Evolutionary conservation across 2,888 invertebrate species (phyloP), one percentile per base, ranked within the genome.

Genomic region (Troilus luridus): DNA sequence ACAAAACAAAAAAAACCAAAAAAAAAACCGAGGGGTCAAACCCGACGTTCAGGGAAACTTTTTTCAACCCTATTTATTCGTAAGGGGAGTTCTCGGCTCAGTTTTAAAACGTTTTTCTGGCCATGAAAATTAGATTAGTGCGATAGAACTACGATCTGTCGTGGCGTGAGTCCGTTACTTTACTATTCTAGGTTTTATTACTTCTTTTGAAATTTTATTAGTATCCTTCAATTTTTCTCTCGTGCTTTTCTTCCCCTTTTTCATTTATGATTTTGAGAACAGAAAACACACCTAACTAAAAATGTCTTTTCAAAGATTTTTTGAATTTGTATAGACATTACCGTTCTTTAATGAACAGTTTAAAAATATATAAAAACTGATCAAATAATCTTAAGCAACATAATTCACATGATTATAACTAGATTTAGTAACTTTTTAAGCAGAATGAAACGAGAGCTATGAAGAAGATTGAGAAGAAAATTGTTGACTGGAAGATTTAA

Each of bases 111-210:
- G 54, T 85, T 85, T 85, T 85, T 58, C 85, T 85, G 85, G 85
- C 56, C 85, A 85, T 85, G 85, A 85, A 85, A 85, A 85, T 85
- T 85, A 85, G 85, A 85, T 85, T 85, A 85, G 85, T n/a, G 85
- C 56, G 56, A 85, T 85, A 85, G 56, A 56, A n/a, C 11, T 56
- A 41, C 72, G 72, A 41, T 77, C 72, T 41, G 27, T 27, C 41
- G 27, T 21, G 72, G 7, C 64, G n/a, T 67, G 14, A 64, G 64
- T 27, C 11, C 67, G 67, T 77, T 41, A 77, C 41, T 77, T 77
- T 17, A 14, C 27, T 6, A 27, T 77, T 77, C 27, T 24, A 24
- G 24, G 24, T 27, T 27, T 67, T 67, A 27, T 8, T 67, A 67
- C 67, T 77, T 77, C 72, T 77, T 77, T 41, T 77, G 41, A 77